Evolutionary conservation across 2,888 invertebrate genomes (phyloP).

Genomic region (Agrotis puta): DNA sequence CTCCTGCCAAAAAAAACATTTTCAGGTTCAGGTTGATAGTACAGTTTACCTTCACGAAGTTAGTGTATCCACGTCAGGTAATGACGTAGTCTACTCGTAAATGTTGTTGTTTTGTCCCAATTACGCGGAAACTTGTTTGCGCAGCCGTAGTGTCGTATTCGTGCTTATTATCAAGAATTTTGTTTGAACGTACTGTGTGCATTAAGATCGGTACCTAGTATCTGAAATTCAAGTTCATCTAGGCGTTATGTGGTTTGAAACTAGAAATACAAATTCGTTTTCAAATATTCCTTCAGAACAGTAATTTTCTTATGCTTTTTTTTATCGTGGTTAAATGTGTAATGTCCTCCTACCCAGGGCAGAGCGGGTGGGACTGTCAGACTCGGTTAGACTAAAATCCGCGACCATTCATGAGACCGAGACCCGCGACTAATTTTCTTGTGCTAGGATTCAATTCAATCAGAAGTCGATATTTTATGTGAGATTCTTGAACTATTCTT

Average conservation of each 20-base stretch:
- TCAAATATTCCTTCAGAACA: conserved; percentile 16
- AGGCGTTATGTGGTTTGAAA: background rate
- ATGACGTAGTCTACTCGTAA: conserved; percentile 47
- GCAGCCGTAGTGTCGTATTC: conserved; percentile 30
- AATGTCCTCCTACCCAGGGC: too few relatives aligned
- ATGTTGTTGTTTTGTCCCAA: conserved; percentile 49
- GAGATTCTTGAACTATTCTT: too few relatives aligned
- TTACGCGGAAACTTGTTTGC: conserved; percentile 46
- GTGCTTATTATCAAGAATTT: conserved; percentile 29
- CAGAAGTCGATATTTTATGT: too few relatives aligned
- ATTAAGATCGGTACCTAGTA: conserved; percentile 17
- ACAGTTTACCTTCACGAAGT: conserved; percentile 34
- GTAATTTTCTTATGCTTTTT: background rate
- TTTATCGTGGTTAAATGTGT: too few relatives aligned
- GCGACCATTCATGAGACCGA: too few relatives aligned
- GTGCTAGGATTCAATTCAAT: background rate
- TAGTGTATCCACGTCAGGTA: conserved; percentile 8
- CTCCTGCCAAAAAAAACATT: conserved; percentile 1
- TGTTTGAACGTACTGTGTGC: conserved; percentile 12
- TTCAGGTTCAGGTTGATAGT: conserved; percentile 14
- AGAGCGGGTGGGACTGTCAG: too few relatives aligned
- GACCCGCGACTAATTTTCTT: too few relatives aligned
- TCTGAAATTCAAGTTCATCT: conserved; percentile 1
- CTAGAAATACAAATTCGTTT: conserved; percentile 4
- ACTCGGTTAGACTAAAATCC: too few relatives aligned